Percentiles rank a stretch among this genome's conserved stretches.
Evolutionary conservation across 2,888 invertebrate species (phyloP).

Genomic region (Limnephilus marmoratus): DNA sequence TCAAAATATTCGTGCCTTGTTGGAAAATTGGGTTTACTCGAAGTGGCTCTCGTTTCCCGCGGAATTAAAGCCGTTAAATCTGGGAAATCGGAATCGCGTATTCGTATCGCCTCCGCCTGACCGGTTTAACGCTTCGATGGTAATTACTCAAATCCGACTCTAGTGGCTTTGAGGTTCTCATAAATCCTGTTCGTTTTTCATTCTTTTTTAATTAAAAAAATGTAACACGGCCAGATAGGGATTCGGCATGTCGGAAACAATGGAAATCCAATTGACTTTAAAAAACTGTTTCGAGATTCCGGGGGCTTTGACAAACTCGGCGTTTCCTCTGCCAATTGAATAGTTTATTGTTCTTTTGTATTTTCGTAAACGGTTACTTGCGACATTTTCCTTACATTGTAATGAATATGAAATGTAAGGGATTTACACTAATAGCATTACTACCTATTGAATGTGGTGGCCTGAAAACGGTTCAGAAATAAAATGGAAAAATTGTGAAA

Average conservation of each 20-base stretch:
- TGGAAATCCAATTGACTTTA: conserved; percentile 7
- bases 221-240: background rate
- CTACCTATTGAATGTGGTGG: background rate
- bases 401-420: background rate
- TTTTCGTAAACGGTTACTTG: conserved; percentile 19
- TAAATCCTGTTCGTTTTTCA: conserved; percentile 15
- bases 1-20: background rate
- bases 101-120: background rate
- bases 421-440: background rate
- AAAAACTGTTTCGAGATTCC: conserved; percentile 25
- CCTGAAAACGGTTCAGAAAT: background rate
- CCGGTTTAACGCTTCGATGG: background rate
- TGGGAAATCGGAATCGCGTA: background rate
- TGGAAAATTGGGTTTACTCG: background rate
- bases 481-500: background rate
- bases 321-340: conserved; percentile 18
- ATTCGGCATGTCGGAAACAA: conserved; percentile 28
- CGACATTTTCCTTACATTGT: conserved; percentile 13
- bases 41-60: background rate
- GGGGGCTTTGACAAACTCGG: background rate
- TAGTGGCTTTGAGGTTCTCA: background rate
- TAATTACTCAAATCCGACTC: conserved; percentile 12
- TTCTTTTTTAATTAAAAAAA: background rate
- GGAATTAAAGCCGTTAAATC: conserved; percentile 11
- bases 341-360: conserved; percentile 34